These are phyloP conservation scores for Eulemur macaco DNA, from an alignment of 2,113 vertebrate genomes.

Conservation along the genomic window DNA sequence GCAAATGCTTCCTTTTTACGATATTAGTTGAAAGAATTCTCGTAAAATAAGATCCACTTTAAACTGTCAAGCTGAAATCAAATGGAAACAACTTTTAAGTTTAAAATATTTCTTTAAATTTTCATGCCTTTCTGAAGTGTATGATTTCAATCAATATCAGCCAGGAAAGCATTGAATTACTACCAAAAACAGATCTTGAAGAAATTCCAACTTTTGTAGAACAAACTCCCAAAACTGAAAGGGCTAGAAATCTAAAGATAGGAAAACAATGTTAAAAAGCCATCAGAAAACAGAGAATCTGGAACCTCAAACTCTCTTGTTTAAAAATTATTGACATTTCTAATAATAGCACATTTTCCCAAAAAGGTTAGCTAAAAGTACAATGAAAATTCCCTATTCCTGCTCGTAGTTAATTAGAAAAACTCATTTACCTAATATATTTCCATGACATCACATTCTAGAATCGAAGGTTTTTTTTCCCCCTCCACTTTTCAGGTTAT, in stretches of 20 bases:
- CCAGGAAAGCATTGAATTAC: conserved; percentile 72
- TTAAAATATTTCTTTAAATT: conserved; percentile 77
- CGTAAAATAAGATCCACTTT: conserved; percentile 57
- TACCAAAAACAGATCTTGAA: conserved; percentile 64
- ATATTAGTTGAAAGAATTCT: conserved; percentile 59
- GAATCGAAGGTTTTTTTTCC: background rate
- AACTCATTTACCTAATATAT: background rate
- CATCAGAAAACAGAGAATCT: background rate
- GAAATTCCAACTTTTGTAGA: conserved; percentile 48
- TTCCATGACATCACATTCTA: background rate
- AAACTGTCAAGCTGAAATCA: conserved; percentile 64
- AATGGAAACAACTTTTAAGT: conserved; percentile 72
- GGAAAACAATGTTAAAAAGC: background rate
- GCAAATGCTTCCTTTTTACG: conserved; percentile 46
- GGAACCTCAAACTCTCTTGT: background rate
- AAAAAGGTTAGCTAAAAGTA: background rate
- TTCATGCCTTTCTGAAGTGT: conserved; percentile 74
- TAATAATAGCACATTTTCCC: background rate
- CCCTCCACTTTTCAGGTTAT: background rate
- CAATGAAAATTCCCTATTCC: background rate
- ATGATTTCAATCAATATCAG: conserved; percentile 73
- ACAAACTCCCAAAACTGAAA: background rate
- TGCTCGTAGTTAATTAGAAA: background rate
- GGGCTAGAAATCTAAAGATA: conserved; percentile 15
- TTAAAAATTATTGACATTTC: background rate